Base-by-base conservation (phyloP, 2,797 vertebrate species). In the Salmo trutta region DNA sequence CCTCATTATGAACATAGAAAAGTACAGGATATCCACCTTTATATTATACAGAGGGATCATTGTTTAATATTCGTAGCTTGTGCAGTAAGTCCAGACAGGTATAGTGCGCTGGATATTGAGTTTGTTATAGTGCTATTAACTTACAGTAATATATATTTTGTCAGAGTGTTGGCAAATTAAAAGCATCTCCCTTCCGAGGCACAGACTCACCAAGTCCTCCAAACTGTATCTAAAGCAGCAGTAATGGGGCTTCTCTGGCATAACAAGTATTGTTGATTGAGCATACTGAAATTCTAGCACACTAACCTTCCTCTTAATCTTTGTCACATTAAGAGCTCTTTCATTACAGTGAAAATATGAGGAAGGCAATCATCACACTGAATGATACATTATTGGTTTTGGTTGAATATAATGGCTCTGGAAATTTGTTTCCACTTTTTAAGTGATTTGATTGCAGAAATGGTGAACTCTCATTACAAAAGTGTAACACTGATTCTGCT, bases 301-400 rank as follows among this genome's bases (percentile, higher is more conserved):
- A 54, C 52, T 19, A 71, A 75, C 73, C 74, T 62, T 74, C 72
- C 33, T 68, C 65, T 65, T 41, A 56, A 68, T 75, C 29, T 76
- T 71, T 36, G 31, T 54, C 64, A 56, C 67, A 68, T 64, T 65
- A 81, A 81, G 59, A 54, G 75, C 78, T 81, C 75, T 77, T 74
- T 19, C 29, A 33, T 21, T 29, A 2, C 31, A 33, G 67, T 53
- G 21, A 17, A 71, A 79, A 76, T 54, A 36, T 31, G 19, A 77
- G 21, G 19, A 74, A 76, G 69, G 36, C 72, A 82, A 85, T 82
- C 82, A 54, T 41, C 74, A 73, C 64, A 8, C 27, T 64, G 74
- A 79, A 83, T 77, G 75, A 74, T 65, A 79, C 83, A 83, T 82
- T 56, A 82, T 78, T 84, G 76, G 76, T 77, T 86, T 80, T 66